Evolutionary conservation across 2,797 vertebrate species (phyloP), one percentile per base, ranked within the genome.

Genomic region (Kryptopterus vitreolus): DNA sequence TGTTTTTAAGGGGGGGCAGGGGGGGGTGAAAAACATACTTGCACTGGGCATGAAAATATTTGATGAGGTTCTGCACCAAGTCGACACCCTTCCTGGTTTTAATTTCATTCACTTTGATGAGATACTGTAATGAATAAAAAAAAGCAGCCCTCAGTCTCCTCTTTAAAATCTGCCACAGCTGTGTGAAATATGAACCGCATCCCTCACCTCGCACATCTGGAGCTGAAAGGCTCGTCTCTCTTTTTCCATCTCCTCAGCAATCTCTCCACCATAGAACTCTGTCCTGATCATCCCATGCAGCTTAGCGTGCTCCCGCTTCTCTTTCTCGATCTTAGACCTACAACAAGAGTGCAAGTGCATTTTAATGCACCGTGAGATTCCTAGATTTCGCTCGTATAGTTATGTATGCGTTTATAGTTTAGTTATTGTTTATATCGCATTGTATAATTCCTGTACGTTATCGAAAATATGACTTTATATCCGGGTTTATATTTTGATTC

Each of bases 21-120:
- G n/a, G n/a, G n/a, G n/a, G 20, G 15, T 33, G 24, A 4, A 61
- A 1, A 31, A 93, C 95, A 84, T 95, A 99, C 98, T 99, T 99
- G 97, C 96, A 98, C 83, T 99, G 98, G 81, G 97, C 97, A 50
- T 99, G 98, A 87, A 96, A 99, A 87, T 95, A 99, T 85, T 99
- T 99, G 91, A 99, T 96, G 88, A 99, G 93, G 91, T 97, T 98
- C 91, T 99, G 97, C 78, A 99, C 95, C 85, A 99, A 93, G 89
- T 99, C 97, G 16, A 94, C 96, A 22, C 98, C 96, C 88, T 99
- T 99, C 90, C 98, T 99, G 85, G 95, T 94, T 89, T 99, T 98
- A 91, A 99, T 99, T 93, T 99, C 98, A 82, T 99, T 98, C 59
- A 98, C 97, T 89, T 98, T 99, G 80, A 99, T 93, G 58, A 99